Percentiles rank a stretch among this genome's conserved stretches.
phyloP scores from a whole-genome alignment of 2,797 vertebrate species.

The Micropoecilia bifurca region DNA sequence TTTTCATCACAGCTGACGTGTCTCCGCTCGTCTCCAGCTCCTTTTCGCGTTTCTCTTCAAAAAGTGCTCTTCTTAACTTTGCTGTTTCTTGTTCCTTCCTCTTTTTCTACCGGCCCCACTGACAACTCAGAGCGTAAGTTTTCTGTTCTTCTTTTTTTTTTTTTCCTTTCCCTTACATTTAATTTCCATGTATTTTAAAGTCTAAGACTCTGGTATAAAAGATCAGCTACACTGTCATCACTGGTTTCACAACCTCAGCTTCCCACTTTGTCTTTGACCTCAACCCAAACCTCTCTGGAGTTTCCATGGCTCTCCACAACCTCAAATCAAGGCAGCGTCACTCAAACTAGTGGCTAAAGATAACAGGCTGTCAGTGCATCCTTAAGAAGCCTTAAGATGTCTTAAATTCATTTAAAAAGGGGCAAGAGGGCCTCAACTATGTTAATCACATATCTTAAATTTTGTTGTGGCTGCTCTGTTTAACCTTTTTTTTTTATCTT shows the following conservation, averaged over 20 bases:
- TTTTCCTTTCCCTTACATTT: not conserved
- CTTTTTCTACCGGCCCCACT: slow-evolving; percentile 48
- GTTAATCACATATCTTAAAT: no score
- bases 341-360: slow-evolving; percentile 29
- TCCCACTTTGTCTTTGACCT: slow-evolving; percentile 33
- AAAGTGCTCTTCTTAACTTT: slow-evolving; percentile 23
- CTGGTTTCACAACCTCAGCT: slow-evolving; percentile 49
- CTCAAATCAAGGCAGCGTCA: slow-evolving; percentile 16
- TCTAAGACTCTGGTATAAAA: not conserved
- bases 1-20: slow-evolving; percentile 29
- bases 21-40: slow-evolving; percentile 5
- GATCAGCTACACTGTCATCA: slow-evolving; percentile 12
- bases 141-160: slow-evolving; percentile 12
- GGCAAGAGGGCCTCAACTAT: no score
- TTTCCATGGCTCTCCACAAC: slow-evolving; percentile 22
- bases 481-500: no score
- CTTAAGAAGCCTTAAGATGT: no score
- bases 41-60: slow-evolving; percentile 9
- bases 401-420: no score
- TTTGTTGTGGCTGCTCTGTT: no score
- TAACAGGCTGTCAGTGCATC: no score
- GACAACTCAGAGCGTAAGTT: slow-evolving; percentile 58
- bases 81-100: slow-evolving; percentile 39
- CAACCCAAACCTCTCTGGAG: slow-evolving; percentile 29
- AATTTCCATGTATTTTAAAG: not conserved